A percentile compares a stretch with the other conserved stretches of the same genome.
These are phyloP conservation scores for Drosophila lacteicornis DNA, from an alignment of 1,140 invertebrate genomes.

Conservation along the genomic window DNA sequence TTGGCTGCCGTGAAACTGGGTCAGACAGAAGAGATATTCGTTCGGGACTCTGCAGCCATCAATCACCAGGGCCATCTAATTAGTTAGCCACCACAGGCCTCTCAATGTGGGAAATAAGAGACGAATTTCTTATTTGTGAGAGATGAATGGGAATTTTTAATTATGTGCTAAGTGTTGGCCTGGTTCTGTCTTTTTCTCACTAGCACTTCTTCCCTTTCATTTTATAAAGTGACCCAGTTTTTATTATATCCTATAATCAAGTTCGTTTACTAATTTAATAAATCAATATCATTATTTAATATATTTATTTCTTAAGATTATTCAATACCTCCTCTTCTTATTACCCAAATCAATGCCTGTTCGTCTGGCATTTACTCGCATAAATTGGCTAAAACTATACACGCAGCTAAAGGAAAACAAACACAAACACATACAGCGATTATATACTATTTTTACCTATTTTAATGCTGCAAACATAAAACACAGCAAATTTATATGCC, in stretches of 20 bases:
- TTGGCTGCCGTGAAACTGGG: slow-evolving; percentile 65
- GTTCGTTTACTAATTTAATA: not conserved
- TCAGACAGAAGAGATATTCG: slow-evolving; percentile 47
- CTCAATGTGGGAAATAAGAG: slow-evolving; percentile 35
- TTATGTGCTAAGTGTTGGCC: slow-evolving; percentile 56
- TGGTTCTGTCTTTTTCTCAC: not conserved
- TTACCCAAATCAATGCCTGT: slow-evolving; percentile 10
- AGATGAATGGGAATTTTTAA: slow-evolving; percentile 49
- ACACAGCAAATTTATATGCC: slow-evolving; percentile 58
- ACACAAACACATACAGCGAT: slow-evolving; percentile 12
- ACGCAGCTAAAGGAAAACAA: slow-evolving; percentile 16
- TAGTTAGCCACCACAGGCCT: slow-evolving; percentile 49
- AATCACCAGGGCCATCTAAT: slow-evolving; percentile 72
- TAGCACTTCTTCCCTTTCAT: slow-evolving; percentile 9
- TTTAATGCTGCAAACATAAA: slow-evolving; percentile 47
- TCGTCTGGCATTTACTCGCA: slow-evolving; percentile 22
- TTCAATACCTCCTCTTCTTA: too few species aligned
- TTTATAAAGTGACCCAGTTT: slow-evolving; percentile 16
- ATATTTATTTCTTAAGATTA: too few species aligned
- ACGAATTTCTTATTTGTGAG: slow-evolving; percentile 20
- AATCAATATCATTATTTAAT: slow-evolving; percentile 3
- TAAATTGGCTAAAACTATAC: slow-evolving; percentile 37
- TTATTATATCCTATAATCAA: not conserved
- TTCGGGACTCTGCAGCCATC: slow-evolving; percentile 50
- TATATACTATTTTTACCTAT: slow-evolving; percentile 49